Evolutionary conservation across 2,113 vertebrate genomes (phyloP), one percentile per base, ranked within the genome.

Genomic region (Aegotheles bennettii): DNA sequence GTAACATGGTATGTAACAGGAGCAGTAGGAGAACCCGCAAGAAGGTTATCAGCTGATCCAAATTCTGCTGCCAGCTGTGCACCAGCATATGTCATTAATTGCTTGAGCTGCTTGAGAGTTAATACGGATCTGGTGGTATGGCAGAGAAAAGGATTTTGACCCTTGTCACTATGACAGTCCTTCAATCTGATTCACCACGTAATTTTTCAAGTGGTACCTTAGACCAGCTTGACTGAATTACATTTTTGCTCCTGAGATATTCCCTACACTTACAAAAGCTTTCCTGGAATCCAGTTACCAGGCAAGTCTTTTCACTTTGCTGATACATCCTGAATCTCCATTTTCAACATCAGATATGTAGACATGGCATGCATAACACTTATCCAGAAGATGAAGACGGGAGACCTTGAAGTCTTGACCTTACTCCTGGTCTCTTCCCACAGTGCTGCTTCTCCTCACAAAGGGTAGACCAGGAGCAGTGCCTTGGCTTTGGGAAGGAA

Each of bases 1-100:
- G 26, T 43, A 50, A 33, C 0, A 0, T n/a, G 8, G 10, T 68
- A 2, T 42, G 8, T 65, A 50, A 42, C 16, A 31, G 40, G 25
- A 48, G 40, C n/a, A 60, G 24, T 43, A 42, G 38, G 28, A 84
- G 53, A 53, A 54, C 38, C 18, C 16, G 14, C 0, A 2, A 45
- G 35, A 64, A 51, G 17, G 16, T 45, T 90, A n/a, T 43, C 10
- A 60, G 7, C 38, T 48, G 38, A 81, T 75, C 5, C 1, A 36
- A 21, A 47, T 82, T 48, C 42, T 68, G 36, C 59, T 74, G 53
- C 76, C 47, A 63, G 60, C 40, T 48, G 16, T 35, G 43, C 26
- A 16, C 38, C 35, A 43, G 59, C 2, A 1, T 57, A 25, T 8
- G 23, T 53, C 40, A 6, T 1, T 69, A 19, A 9, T 35, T 68